phyloP scores from a whole-genome alignment of 2,888 invertebrate genomes.

The Luperina nickerlii region DNA sequence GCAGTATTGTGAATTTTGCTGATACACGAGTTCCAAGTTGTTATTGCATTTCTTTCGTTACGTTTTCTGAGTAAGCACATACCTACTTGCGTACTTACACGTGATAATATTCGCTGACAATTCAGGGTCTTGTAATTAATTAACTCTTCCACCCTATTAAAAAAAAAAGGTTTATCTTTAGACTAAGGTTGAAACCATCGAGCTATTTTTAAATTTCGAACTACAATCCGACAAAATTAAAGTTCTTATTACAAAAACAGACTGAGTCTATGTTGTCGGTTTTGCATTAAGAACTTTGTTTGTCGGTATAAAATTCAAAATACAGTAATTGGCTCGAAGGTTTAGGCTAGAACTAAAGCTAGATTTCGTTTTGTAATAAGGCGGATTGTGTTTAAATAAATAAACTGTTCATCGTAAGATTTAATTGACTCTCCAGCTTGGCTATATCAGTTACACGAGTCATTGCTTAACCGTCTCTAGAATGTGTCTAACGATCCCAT shows the following conservation, averaged over 20 bases:
- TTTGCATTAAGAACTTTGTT: neutral
- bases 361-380: neutral
- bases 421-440: neutral
- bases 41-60: constrained; percentile 14
- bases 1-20: constrained; percentile 16
- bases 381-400: neutral
- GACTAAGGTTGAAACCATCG: neutral
- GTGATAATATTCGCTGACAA: constrained; percentile 29
- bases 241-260: neutral
- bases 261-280: neutral
- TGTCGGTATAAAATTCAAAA: neutral
- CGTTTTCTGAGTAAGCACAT: constrained; percentile 17
- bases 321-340: neutral
- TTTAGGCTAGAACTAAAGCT: neutral
- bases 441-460: neutral
- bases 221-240: neutral
- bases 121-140: too few relatives aligned
- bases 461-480: neutral
- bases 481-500: constrained; percentile 3
- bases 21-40: constrained; percentile 7
- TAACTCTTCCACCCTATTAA: too few relatives aligned
- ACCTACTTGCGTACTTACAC: neutral
- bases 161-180: neutral
- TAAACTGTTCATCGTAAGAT: neutral
- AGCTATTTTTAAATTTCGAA: neutral